Percentiles rank a stretch among this genome's conserved stretches.
Evolutionary conservation across 2,113 vertebrate genomes (phyloP).

Genomic region (Thunnus thynnus): DNA sequence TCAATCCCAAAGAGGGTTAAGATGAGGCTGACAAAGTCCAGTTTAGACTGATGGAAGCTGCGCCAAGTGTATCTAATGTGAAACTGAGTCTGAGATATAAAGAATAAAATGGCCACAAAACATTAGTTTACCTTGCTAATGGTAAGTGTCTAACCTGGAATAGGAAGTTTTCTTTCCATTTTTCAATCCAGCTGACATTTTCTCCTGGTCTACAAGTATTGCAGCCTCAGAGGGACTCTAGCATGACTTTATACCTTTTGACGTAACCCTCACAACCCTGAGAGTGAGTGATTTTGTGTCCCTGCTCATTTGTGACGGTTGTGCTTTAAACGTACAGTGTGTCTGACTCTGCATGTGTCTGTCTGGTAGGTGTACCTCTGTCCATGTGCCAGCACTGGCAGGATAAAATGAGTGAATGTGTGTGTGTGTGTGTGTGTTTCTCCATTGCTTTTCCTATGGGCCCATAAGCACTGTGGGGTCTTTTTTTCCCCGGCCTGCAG

Average conservation of each 20-base stretch:
- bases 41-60: too few species aligned
- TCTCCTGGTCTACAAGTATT: not conserved
- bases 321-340: not conserved
- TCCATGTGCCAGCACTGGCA: slow-evolving; percentile 4
- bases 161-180: not conserved
- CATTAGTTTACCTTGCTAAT: too few species aligned
- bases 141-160: not conserved
- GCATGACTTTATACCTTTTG: not conserved
- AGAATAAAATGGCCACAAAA: too few species aligned
- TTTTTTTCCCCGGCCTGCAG: slow-evolving; percentile 30
- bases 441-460: slow-evolving; percentile 36
- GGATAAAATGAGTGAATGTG: not conserved
- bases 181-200: not conserved
- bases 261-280: not conserved
- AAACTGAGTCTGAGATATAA: too few species aligned
- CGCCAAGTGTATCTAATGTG: too few species aligned
- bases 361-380: slow-evolving; percentile 4
- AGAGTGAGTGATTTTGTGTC: not conserved
- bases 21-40: too few species aligned
- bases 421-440: slow-evolving; percentile 12
- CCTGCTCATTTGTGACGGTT: not conserved
- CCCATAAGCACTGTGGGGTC: slow-evolving; percentile 51
- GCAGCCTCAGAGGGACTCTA: not conserved
- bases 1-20: too few species aligned
- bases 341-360: slow-evolving; percentile 4